Percentiles rank a stretch among this genome's conserved stretches.
phyloP scores from a whole-genome alignment of 2,888 invertebrate genomes.

The Ectobius pallidus region DNA sequence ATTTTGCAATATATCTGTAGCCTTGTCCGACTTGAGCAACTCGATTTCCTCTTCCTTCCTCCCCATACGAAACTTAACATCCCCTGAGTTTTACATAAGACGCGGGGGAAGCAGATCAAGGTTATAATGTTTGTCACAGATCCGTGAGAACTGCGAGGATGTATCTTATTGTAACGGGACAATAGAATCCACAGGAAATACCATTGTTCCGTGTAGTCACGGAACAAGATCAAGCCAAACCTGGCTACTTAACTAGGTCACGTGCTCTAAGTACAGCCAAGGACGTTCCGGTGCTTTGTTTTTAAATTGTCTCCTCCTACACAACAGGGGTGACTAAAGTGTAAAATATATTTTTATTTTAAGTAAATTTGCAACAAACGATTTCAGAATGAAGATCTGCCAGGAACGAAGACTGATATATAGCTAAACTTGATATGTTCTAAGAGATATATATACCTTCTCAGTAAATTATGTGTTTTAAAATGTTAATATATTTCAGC shows the following conservation, averaged over 20 bases:
- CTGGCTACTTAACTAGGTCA: background rate
- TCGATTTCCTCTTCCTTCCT: background rate
- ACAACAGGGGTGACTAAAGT: too few species aligned
- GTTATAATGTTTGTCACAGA: background rate
- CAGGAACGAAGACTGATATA: too few species aligned
- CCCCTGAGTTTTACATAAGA: slow-evolving; percentile 1
- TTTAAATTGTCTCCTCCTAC: background rate
- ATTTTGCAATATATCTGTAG: too few species aligned
- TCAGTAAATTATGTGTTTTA: too few species aligned
- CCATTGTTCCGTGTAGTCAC: slow-evolving; percentile 28
- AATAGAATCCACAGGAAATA: slow-evolving; percentile 4
- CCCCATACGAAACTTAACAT: too few species aligned
- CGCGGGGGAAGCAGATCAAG: slow-evolving; percentile 3
- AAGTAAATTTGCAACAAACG: too few species aligned
- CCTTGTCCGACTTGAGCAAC: too few species aligned
- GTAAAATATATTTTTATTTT: too few species aligned
- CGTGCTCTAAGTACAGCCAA: background rate
- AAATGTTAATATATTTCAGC: too few species aligned
- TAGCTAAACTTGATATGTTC: too few species aligned
- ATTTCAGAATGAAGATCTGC: too few species aligned
- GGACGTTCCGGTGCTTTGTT: background rate
- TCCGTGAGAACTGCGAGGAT: slow-evolving; percentile 17
- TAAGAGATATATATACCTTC: too few species aligned
- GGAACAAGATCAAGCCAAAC: slow-evolving; percentile 22
- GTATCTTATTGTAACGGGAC: slow-evolving; percentile 25